Percentiles rank a stretch among this genome's conserved stretches.
phyloP scores from a whole-genome alignment of 2,888 invertebrate genomes.

The Didymodactylos carnosus region DNA sequence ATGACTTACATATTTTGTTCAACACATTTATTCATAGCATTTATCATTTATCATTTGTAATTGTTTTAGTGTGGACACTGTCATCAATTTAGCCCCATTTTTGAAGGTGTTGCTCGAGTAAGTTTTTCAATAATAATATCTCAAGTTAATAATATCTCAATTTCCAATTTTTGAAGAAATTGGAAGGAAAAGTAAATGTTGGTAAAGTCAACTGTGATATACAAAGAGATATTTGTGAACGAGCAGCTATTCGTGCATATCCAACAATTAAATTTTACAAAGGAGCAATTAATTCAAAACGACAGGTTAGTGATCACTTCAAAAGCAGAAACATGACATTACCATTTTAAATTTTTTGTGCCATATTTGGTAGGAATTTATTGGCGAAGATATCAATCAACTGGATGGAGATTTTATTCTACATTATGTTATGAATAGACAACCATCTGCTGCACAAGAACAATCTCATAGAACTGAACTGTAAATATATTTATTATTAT shows the following conservation, averaged over 20 bases:
- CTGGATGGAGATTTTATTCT: not conserved
- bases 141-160: not conserved
- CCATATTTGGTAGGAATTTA: not conserved
- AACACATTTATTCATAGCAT: not conserved
- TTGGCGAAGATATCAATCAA: not conserved
- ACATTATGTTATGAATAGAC: not conserved
- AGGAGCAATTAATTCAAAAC: not conserved
- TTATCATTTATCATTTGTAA: not conserved
- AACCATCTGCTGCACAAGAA: not conserved
- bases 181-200: slow-evolving; percentile 41
- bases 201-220: slow-evolving; percentile 49
- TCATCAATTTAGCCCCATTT: slow-evolving; percentile 48
- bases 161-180: slow-evolving; percentile 19
- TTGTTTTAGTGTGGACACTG: slow-evolving; percentile 40
- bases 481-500: not conserved
- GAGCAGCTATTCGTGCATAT: slow-evolving; percentile 41
- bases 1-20: slow-evolving; percentile 25
- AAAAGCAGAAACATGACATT: not conserved
- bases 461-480: not conserved
- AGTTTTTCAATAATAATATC: slow-evolving; percentile 1
- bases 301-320: not conserved
- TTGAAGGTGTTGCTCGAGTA: slow-evolving; percentile 46
- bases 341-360: too few species aligned
- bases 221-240: slow-evolving; percentile 39
- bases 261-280: slow-evolving; percentile 42